Evolutionary conservation across 2,113 vertebrate species (phyloP), one percentile per base, ranked within the genome.

Genomic region (Osmerus mordax): DNA sequence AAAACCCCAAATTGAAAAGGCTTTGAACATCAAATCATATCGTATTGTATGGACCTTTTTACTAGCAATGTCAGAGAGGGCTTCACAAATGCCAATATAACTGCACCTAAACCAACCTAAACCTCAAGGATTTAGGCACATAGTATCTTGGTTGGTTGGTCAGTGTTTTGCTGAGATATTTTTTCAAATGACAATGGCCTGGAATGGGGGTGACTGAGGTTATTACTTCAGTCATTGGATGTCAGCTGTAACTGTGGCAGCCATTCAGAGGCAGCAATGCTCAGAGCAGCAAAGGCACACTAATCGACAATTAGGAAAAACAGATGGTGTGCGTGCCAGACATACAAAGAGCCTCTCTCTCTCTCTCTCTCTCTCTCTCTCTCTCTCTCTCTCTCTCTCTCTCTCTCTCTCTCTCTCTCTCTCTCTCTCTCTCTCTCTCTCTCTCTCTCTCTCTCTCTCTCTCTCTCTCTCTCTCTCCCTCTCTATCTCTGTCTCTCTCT

Each of bases 251-350:
- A 56, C 72, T 54, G 69, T 47, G 65, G 6, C 16, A 64, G 65
- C 66, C 74, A 63, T 70, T 83, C 71, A 79, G 75, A 70, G 66
- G 59, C 56, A 52, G 47, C 70, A n/a, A 56, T 21, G 65, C 79
- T 79, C 69, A 65, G 41, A 73, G 77, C 81, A 78, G 79, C 75
- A 76, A 76, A 60, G 72, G 28, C 2, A 21, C 65, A 69, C 52
- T 89, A 87, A 89, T 89, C 83, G 75, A 76, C 84, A 79, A 86
- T 90, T 87, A 88, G 78, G 63, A 72, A 67, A 69, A 84, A 73
- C 83, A 85, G 85, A 87, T 81, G 82, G 74, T 14, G 66, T 59
- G 64, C 25, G 41, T 81, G 82, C 61, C 58, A 21, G 47, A 41
- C 70, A 78, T 81, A 70, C 74, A 85, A 80, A 84, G 75, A 78